These are phyloP conservation scores for Spea hammondii DNA, from an alignment of 2,797 vertebrate species.

Conservation along the genomic window DNA sequence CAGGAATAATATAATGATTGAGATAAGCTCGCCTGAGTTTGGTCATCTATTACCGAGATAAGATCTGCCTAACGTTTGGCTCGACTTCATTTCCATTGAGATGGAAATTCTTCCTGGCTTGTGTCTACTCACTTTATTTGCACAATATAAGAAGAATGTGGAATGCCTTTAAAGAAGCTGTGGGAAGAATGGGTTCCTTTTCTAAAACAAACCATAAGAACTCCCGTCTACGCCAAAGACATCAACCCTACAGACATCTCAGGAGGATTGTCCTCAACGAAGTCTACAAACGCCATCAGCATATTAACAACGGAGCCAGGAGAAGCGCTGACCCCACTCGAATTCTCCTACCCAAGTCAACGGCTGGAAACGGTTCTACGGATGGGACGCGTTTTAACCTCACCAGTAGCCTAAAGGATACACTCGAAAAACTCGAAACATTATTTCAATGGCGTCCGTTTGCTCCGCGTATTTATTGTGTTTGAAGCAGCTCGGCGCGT, in stretches of 20 bases:
- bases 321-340: neutral
- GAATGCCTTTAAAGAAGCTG: constrained; percentile 19
- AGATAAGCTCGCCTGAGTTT: too few relatives aligned
- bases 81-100: constrained; percentile 1
- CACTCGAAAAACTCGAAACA: too few relatives aligned
- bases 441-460: too few relatives aligned
- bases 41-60: constrained; percentile 2
- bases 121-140: constrained; percentile 27
- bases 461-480: too few relatives aligned
- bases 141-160: constrained; percentile 35
- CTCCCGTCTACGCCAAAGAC: constrained; percentile 26
- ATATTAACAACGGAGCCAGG: constrained; percentile 7
- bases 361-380: neutral
- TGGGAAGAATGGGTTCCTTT: constrained; percentile 35
- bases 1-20: too few relatives aligned
- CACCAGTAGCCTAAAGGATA: too few relatives aligned
- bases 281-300: constrained; percentile 19
- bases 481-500: too few relatives aligned
- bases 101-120: constrained; percentile 2
- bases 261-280: constrained; percentile 4
- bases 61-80: neutral
- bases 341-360: constrained; percentile 2
- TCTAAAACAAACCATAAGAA: constrained; percentile 38
- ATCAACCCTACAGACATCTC: constrained; percentile 30
- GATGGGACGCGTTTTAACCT: too few relatives aligned